Conservation (phyloP, 2,888 invertebrate species). For the Diadegma fenestrale region DNA sequence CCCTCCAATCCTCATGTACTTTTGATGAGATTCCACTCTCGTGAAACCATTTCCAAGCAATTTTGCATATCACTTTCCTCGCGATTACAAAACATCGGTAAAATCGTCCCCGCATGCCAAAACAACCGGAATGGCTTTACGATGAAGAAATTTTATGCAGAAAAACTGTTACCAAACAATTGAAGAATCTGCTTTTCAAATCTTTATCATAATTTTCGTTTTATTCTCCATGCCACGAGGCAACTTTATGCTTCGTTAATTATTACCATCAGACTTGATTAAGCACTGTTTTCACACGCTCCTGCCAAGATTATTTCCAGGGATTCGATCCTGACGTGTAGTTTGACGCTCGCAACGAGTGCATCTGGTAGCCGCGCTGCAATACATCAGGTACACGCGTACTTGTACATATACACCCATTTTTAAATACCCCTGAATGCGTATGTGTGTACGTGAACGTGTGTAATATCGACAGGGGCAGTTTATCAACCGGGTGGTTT, state of each 20-base stretch:
- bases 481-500: constrained; percentile 80
- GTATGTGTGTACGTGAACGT: constrained; percentile 6
- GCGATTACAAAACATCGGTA: background rate
- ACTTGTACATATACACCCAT: background rate
- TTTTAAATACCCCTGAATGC: background rate
- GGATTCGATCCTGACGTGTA: constrained; percentile 14
- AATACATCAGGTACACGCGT: background rate
- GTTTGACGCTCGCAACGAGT: background rate
- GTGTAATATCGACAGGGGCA: constrained; percentile 57
- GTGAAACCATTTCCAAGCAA: constrained; percentile 79
- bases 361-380: constrained; percentile 16
- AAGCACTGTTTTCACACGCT: background rate
- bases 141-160: background rate
- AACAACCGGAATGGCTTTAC: background rate
- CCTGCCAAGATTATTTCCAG: constrained; percentile 12
- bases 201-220: background rate
- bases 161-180: background rate
- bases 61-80: constrained; percentile 73
- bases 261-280: background rate
- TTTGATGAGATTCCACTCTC: constrained; percentile 27
- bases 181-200: background rate
- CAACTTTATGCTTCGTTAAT: background rate
- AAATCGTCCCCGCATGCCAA: background rate
- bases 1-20: background rate
- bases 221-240: too few relatives aligned